phyloP scores from a whole-genome alignment of 53 echinoderm and acorn worm genomes.

The Zoroaster sp. region DNA sequence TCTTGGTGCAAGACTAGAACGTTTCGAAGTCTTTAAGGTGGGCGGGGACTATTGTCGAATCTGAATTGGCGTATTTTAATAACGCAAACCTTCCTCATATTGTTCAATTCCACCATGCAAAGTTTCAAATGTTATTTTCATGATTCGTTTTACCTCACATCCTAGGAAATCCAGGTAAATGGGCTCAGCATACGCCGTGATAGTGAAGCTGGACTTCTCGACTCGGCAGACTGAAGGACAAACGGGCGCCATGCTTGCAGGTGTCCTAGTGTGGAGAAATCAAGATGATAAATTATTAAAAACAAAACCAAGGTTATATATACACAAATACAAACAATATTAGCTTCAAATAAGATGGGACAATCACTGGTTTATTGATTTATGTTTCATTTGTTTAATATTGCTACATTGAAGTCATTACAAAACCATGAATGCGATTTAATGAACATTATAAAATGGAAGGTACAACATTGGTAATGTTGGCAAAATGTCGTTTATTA shows the following conservation, averaged over 20 bases:
- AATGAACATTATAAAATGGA: too few species aligned
- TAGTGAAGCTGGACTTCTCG: conserved; percentile 87
- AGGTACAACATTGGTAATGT: too few species aligned
- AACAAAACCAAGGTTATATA: not conserved
- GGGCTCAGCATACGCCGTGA: conserved; percentile 79
- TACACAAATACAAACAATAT: not conserved
- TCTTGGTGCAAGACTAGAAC: too few species aligned
- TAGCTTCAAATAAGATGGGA: not conserved
- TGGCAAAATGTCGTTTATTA: too few species aligned
- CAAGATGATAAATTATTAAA: conserved; percentile 14
- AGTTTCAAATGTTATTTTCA: not conserved
- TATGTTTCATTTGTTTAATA: too few species aligned
- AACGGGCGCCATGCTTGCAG: not conserved
- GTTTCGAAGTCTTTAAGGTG: too few species aligned
- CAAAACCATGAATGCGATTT: too few species aligned
- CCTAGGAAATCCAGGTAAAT: conserved; percentile 68
- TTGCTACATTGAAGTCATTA: too few species aligned
- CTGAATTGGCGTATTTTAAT: not conserved
- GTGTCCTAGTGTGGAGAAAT: not conserved
- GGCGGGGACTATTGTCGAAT: too few species aligned
- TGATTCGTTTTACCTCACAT: not conserved
- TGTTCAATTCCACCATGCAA: not conserved
- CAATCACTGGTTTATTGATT: not conserved
- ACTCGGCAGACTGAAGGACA: conserved; percentile 45
- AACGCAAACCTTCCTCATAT: not conserved